Base-by-base conservation (phyloP, 2,888 invertebrate genomes). In the Eristalinus aeneus region DNA sequence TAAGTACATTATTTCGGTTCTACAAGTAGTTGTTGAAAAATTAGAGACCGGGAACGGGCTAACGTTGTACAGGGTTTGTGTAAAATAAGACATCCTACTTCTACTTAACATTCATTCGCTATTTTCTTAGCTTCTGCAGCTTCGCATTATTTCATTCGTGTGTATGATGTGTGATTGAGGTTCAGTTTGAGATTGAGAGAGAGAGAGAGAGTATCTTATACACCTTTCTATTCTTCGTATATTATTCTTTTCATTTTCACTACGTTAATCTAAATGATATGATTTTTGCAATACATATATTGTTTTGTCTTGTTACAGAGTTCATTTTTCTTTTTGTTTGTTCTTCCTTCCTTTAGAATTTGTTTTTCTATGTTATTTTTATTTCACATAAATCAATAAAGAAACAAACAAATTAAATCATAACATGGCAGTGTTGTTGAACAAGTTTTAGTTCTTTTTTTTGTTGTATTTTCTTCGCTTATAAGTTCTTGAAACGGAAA, bases 221-320 rank as follows among this genome's bases (percentile, higher is more conserved):
- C 88, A 88, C 88, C 75, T 81, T 81, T 74, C 81, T 86, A 81
- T 65, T 85, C 79, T 65, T 65, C 22, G 56, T 69, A 39, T 63
- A 72, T 67, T 67, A 53, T 36, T 64, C 79, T 58, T 71, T 31
- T 80, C 74, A 58, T 71, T 80, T 80, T 36, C 63, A 76, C 83
- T 88, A 82, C 82, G 85, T 87, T 85, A 77, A 78, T 79, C 83
- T 84, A 88, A 85, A 82, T 87, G 87, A 88, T 87, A 88, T 87
- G 85, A 82, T 79, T 84, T 63, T 88, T 87, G 87, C 82, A 88
- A 84, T 88, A 46, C 46, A 46, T 46, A 46, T 16, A 79, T 84
- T 86, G 81, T 88, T 82, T 83, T 46, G 46, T 46, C 46, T 73
- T 87, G 72, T 79, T 71, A 71, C 78, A 83, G 76, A 79, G 68